Evolutionary conservation across 2,797 vertebrate species (phyloP), one percentile per base, ranked within the genome.

Genomic region (Pangasius djambal): DNA sequence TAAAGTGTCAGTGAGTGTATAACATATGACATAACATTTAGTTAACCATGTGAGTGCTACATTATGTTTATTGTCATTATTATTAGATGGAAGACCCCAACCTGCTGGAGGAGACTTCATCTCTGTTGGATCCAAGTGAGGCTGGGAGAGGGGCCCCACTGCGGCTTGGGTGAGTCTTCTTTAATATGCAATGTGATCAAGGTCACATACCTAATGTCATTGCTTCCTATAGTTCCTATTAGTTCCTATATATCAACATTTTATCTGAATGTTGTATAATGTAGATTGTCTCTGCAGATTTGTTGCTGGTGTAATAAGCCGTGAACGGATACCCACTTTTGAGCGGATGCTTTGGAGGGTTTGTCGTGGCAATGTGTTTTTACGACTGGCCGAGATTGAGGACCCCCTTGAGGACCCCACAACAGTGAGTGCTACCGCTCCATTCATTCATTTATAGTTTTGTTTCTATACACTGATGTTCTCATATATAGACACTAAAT

Each of bases 81-180:
- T 94, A 97, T 95, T 96, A 99, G 98, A 99, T 99, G 98, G 98
- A 98, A 95, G 98, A 99, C 96, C 98, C 98, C 90, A 98, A 99
- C 92, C 95, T 99, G 92, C 94, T 99, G 95, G 98, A 99, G 94
- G 98, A 99, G 91, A 99, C 98, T 3, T 99, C 98, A 4, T 97
- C 98, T 0, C 96, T 99, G 70, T 94, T 99, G 97, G 98, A 99
- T 87, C 98, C 98, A 4, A 98, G 95, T 0, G 98, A 99, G 93
- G 97, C 97, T 50, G 98, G 98, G 89, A 97, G 98, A 59, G 98
- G 97, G n/a, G 95, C 98, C 0, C 98, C 98, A 0, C 96, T 99
- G n/a, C 96, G 98, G 86, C 96, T 99, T 0, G 98, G 98, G 98
- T 99, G 94, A 93, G 91, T 91, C 44, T 65, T 40, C n/a, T 89